Conservation (phyloP, 2,888 invertebrate genomes). For the Blomia tropicalis region DNA sequence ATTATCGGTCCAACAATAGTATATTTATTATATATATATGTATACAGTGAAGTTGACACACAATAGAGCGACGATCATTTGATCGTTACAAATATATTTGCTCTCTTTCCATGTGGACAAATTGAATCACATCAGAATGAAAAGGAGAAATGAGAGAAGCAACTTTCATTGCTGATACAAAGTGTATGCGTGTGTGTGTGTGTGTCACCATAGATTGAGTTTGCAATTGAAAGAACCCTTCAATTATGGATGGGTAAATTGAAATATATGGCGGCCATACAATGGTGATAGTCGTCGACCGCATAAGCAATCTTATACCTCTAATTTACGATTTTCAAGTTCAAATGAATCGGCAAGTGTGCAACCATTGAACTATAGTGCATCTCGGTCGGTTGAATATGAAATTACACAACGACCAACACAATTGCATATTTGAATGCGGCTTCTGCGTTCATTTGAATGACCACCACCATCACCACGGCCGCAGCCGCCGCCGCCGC, state of each 20-base stretch:
- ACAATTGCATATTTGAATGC: background rate
- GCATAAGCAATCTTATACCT: background rate
- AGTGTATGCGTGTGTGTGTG: no score
- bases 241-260: background rate
- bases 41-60: no score
- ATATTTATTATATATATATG: no score
- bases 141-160: no score
- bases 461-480: background rate
- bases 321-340: constrained; percentile 1
- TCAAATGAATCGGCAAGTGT: no score
- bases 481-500: background rate
- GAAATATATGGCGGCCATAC: background rate
- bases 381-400: background rate
- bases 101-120: background rate
- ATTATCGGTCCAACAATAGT: background rate
- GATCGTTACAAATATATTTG: no score
- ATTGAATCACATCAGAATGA: constrained; percentile 9
- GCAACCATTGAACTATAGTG: no score
- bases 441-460: no score
- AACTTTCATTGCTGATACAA: no score
- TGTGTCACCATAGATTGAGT: no score
- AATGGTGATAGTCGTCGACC: background rate
- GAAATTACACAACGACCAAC: constrained; percentile 2
- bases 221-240: no score
- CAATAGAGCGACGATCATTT: no score